A percentile compares a stretch with the other conserved stretches of the same genome.
These are phyloP conservation scores for Pseudomugil tenellus DNA, from an alignment of 2,797 vertebrate genomes.

Conservation along the genomic window DNA sequence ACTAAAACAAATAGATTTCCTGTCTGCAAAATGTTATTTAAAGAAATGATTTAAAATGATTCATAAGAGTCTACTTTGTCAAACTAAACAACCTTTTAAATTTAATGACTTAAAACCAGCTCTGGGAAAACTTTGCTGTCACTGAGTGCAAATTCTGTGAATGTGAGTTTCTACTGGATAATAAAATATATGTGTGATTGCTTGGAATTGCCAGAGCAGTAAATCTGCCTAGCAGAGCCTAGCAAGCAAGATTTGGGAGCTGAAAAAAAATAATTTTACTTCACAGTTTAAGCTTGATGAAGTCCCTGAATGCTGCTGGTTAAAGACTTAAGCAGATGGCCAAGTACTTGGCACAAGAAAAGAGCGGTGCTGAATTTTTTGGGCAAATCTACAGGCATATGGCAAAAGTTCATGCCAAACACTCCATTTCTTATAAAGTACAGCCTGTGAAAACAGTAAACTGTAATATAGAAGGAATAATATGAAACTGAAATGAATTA, in stretches of 20 bases:
- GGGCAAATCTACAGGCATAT: constrained; percentile 82
- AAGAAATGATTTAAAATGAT: constrained; percentile 56
- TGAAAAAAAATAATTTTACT: constrained; percentile 79
- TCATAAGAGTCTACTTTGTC: constrained; percentile 54
- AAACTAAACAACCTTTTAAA: constrained; percentile 57
- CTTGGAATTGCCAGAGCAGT: constrained; percentile 68
- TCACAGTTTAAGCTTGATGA: constrained; percentile 80
- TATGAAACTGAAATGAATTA: constrained; percentile 55
- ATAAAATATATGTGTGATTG: constrained; percentile 70
- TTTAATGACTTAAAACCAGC: constrained; percentile 65
- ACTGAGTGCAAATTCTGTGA: constrained; percentile 72
- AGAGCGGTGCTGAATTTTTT: constrained; percentile 81
- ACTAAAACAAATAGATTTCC: constrained; percentile 57
- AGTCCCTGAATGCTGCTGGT: constrained; percentile 79
- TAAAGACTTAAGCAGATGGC: constrained; percentile 86
- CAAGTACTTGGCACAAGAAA: constrained; percentile 82
- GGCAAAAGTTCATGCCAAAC: constrained; percentile 83
- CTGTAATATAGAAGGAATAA: constrained; percentile 61
- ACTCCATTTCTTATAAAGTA: constrained; percentile 67
- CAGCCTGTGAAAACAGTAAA: constrained; percentile 65
- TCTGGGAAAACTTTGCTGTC: constrained; percentile 66
- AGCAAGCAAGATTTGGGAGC: constrained; percentile 74
- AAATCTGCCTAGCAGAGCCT: constrained; percentile 71
- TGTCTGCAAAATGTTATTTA: constrained; percentile 54
- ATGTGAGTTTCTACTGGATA: constrained; percentile 62